Percentiles rank a stretch among this genome's conserved stretches.
Evolutionary conservation across 1,140 invertebrate species (phyloP).

Genomic region (Bombus consobrinus): DNA sequence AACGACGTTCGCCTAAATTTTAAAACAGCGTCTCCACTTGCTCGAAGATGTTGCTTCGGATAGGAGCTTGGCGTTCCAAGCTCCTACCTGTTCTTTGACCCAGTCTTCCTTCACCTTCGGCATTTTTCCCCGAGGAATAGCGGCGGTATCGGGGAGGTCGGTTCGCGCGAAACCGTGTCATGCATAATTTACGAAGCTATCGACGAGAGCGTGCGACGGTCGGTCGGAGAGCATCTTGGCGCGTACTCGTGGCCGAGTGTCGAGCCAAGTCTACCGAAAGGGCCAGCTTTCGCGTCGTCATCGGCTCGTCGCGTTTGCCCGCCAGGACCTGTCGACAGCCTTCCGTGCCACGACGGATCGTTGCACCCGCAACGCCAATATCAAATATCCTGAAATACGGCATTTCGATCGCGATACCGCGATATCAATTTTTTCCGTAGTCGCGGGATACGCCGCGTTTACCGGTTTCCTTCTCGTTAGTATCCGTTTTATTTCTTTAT

Average conservation of each 20-base stretch:
- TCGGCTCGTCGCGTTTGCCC: background rate
- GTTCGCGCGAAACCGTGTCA: constrained; percentile 29
- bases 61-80: background rate
- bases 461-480: too few species aligned
- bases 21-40: constrained; percentile 32
- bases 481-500: background rate
- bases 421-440: fast-evolving
- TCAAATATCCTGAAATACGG: background rate
- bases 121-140: background rate
- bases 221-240: background rate
- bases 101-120: background rate
- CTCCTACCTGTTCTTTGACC: background rate
- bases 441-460: too few species aligned
- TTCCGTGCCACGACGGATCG: background rate
- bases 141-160: constrained; percentile 17
- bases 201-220: constrained; percentile 19
- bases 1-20: constrained; percentile 51
- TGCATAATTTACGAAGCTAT: constrained; percentile 64
- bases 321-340: background rate
- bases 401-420: too few species aligned
- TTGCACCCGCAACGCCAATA: too few species aligned
- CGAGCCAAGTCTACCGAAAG: background rate
- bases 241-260: constrained; percentile 10
- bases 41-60: background rate
- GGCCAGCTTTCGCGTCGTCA: background rate